Evolutionary conservation across 2,888 invertebrate species (phyloP).

Genomic region (Mimumesa dahlbomi): DNA sequence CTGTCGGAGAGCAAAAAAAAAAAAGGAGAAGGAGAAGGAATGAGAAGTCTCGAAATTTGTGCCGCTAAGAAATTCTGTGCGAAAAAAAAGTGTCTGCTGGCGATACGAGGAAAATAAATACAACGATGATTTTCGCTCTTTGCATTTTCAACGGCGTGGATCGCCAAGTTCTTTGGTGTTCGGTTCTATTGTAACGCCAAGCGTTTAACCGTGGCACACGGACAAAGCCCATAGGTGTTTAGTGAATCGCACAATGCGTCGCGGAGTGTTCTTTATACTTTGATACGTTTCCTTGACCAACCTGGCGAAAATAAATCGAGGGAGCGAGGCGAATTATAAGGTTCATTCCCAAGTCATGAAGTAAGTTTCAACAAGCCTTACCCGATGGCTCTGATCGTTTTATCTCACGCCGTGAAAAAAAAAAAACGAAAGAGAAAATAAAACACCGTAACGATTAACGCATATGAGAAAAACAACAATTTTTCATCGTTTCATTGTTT

Average conservation of each 20-base stretch:
- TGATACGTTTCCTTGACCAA: conserved; percentile 11
- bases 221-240: neutral
- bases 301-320: neutral
- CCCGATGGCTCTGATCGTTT: no score
- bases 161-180: no score
- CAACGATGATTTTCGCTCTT: no score
- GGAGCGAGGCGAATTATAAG: neutral
- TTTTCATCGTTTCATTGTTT: neutral
- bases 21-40: neutral
- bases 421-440: no score
- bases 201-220: conserved; percentile 5
- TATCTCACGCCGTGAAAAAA: no score
- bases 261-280: conserved; percentile 20
- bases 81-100: neutral
- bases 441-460: no score
- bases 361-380: conserved; percentile 32
- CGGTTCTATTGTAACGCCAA: conserved; percentile 8
- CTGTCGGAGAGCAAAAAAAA: neutral
- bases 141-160: no score
- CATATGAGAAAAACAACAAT: neutral
- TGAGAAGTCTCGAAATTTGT: neutral
- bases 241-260: conserved; percentile 13
- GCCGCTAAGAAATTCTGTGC: neutral
- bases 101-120: neutral
- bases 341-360: conserved; percentile 30